Evolutionary conservation across 1,140 invertebrate genomes (phyloP).

Genomic region (Bombus turneri): DNA sequence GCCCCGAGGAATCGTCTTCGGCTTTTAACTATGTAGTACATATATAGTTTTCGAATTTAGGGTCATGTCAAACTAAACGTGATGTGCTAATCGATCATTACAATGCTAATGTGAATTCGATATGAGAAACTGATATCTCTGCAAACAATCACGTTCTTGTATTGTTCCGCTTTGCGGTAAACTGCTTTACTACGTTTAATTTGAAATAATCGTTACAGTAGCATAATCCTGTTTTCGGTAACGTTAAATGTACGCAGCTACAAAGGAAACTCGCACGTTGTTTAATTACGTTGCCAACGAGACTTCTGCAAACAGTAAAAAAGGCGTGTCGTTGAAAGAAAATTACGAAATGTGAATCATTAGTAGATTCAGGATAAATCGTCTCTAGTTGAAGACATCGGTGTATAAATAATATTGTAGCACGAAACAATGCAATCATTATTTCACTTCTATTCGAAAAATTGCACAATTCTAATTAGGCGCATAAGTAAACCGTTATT

Average conservation of each 20-base stretch:
- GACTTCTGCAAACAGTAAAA: too few species aligned
- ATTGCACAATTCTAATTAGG: neutral
- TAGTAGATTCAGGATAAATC: neutral
- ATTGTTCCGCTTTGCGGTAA: fast-evolving
- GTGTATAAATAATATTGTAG: neutral
- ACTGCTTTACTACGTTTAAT: neutral
- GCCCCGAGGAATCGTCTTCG: neutral
- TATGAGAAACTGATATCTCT: too few species aligned
- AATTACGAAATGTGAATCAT: neutral
- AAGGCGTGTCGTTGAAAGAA: neutral
- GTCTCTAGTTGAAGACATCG: neutral
- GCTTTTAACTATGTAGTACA: neutral
- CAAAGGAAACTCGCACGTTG: neutral
- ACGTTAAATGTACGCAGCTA: neutral
- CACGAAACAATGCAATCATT: neutral
- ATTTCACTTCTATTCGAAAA: neutral
- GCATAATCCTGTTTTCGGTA: neutral
- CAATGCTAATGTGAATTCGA: too few species aligned
- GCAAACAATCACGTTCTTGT: neutral
- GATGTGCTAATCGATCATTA: neutral
- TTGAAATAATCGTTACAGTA: neutral
- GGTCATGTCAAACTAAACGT: neutral
- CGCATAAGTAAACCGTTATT: neutral
- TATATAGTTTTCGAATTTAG: neutral
- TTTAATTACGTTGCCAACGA: neutral